Percentiles rank a stretch among this genome's conserved stretches.
Conservation (phyloP, 1,140 invertebrate genomes). For the Ceratitis capitata region DNA sequence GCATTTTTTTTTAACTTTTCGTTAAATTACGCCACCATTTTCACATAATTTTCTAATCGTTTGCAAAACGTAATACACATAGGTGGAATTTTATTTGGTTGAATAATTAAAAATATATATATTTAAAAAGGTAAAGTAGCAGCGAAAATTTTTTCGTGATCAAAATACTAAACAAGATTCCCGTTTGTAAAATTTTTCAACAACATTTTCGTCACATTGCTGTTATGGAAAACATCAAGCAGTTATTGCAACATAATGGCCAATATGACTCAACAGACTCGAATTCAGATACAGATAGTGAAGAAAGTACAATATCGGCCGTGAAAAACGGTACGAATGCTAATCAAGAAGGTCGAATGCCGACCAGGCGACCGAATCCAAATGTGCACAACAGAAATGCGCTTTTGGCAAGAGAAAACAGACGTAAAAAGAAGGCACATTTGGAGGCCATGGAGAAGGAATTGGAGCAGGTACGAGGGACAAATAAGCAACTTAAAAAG, state of each 20-base stretch:
- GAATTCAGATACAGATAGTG: background rate
- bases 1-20: background rate
- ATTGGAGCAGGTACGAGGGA: constrained; percentile 61
- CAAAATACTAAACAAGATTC: constrained; percentile 32
- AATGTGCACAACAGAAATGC: constrained; percentile 67
- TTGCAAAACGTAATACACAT: background rate
- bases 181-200: constrained; percentile 20
- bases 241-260: background rate
- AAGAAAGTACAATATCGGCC: background rate
- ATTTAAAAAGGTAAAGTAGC: constrained; percentile 24
- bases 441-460: constrained; percentile 69
- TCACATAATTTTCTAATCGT: constrained; percentile 5
- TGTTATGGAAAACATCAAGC: constrained; percentile 8
- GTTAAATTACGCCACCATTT: background rate
- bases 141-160: background rate
- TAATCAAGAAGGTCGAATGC: constrained; percentile 45
- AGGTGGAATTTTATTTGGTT: background rate
- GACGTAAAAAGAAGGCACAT: constrained; percentile 70
- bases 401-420: constrained; percentile 70
- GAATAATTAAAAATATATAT: background rate
- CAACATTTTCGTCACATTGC: background rate
- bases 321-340: constrained; percentile 19
- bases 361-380: constrained; percentile 55
- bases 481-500: constrained; percentile 67
- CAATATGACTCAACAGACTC: background rate